Evolutionary conservation across 2,113 vertebrate species (phyloP).

Genomic region (Rutilus rutilus): DNA sequence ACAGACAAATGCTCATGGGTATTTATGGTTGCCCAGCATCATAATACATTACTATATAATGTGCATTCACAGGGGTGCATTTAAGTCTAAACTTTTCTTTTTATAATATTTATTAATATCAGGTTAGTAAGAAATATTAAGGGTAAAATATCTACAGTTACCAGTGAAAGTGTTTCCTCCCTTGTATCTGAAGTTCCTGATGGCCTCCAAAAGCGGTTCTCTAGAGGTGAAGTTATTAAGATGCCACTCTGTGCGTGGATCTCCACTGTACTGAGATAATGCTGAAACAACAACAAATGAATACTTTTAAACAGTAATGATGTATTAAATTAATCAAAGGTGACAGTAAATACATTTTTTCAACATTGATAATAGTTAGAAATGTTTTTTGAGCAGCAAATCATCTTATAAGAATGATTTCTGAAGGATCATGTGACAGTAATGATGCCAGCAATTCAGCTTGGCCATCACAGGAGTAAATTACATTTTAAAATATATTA

Average conservation of each 20-base stretch:
- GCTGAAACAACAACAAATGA: conserved; percentile 69
- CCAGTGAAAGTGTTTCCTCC: conserved; percentile 96
- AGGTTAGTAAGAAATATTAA: neutral
- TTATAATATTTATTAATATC: neutral
- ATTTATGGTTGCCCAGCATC: neutral
- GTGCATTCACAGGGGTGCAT: neutral
- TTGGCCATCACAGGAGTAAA: too few species aligned
- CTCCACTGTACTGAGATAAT: conserved; percentile 92
- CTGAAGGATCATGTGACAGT: too few species aligned
- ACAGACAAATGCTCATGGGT: neutral
- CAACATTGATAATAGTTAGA: too few species aligned
- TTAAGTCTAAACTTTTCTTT: neutral
- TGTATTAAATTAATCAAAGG: neutral
- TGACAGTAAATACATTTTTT: neutral
- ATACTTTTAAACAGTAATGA: neutral
- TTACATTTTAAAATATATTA: too few species aligned
- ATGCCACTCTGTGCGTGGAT: conserved; percentile 92
- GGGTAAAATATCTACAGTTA: conserved; percentile 52
- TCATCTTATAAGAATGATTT: too few species aligned
- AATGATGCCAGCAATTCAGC: too few species aligned
- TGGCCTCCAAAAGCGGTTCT: conserved; percentile 83
- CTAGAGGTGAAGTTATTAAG: conserved; percentile 81
- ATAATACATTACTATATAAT: neutral
- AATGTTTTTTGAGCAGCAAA: too few species aligned
- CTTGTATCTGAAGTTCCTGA: conserved; percentile 84